Base-by-base conservation (phyloP, 2,797 vertebrate species). In the Cuniculus paca region DNA sequence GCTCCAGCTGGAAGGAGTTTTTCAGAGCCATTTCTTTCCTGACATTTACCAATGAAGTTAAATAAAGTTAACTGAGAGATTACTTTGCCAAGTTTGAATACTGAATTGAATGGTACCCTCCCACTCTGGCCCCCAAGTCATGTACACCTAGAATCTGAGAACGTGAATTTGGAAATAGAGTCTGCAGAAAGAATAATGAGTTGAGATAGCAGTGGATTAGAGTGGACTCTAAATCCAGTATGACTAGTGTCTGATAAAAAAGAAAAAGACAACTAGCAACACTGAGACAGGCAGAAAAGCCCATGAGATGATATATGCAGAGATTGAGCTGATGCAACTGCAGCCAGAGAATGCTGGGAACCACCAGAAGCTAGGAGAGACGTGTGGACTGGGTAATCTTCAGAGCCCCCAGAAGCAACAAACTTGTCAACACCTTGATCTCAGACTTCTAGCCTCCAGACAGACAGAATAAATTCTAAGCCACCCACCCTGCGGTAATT, bases 21-120 rank as follows among this genome's bases (percentile, higher is more conserved):
- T 85, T 58, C 0, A 75, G 58, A 77, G n/a, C 65, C 12, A 26
- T 78, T 88, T 45, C 39, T 78, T 93, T 89, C 9, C 12, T 79
- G 50, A 34, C 58, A 78, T 88, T 95, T 95, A 58, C 10, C 45
- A 94, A 24, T 88, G 61, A 91, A 75, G 20, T 88, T 88, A 85
- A 24, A 42, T 87, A 56, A 63, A 72, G 39, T 79, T 88, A 77
- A 90, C 26, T 45, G 54, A 14, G n/a, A 75, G 42, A 20, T 77
- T 77, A 72, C 77, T 87, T 82, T 74, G 74, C 61, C 31, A 78
- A 95, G 72, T 85, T 68, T 90, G 39, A 34, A 7, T 24, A 54
- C 42, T 54, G 17, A 2, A 52, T 82, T 48, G 45, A 90, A 79
- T 75, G 52, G 19, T 80, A 17, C 28, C 31, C 5, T 26, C 34